Evolutionary conservation across 2,888 invertebrate species (phyloP).

Genomic region (Nymphalis polychloros): DNA sequence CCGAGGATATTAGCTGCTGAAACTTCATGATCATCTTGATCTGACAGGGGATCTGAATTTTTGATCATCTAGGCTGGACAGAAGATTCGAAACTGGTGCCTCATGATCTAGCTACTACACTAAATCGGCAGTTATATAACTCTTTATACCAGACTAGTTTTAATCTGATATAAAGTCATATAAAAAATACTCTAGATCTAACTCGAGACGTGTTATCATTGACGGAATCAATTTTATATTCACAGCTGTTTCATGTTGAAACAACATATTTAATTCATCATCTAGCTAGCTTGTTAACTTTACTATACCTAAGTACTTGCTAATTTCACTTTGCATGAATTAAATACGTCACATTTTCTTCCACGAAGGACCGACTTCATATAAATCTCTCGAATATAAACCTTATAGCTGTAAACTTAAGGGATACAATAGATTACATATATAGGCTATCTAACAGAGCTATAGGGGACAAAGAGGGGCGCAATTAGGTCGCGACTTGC

Average conservation of each 20-base stretch:
- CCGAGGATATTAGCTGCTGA: too few species aligned
- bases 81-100: too few species aligned
- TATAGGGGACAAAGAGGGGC: conserved; percentile 11
- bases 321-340: conserved; percentile 14
- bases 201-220: too few species aligned
- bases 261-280: conserved; percentile 26
- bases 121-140: too few species aligned
- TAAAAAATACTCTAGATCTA: too few species aligned
- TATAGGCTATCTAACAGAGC: conserved; percentile 7
- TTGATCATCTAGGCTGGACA: too few species aligned
- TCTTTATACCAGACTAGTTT: too few species aligned
- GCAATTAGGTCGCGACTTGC: conserved; percentile 31
- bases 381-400: neutral
- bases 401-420: conserved; percentile 1
- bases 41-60: too few species aligned
- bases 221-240: conserved; percentile 22
- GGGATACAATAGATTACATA: conserved; percentile 2
- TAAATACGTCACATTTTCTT: conserved; percentile 4
- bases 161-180: neutral
- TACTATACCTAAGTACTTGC: conserved; percentile 11
- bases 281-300: conserved; percentile 15
- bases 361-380: neutral
- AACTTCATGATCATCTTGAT: too few species aligned
- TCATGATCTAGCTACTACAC: too few species aligned
- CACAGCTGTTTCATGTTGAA: conserved; percentile 17